Base-by-base conservation (phyloP, 2,888 invertebrate genomes). In the Nasonovia ribisnigri region DNA sequence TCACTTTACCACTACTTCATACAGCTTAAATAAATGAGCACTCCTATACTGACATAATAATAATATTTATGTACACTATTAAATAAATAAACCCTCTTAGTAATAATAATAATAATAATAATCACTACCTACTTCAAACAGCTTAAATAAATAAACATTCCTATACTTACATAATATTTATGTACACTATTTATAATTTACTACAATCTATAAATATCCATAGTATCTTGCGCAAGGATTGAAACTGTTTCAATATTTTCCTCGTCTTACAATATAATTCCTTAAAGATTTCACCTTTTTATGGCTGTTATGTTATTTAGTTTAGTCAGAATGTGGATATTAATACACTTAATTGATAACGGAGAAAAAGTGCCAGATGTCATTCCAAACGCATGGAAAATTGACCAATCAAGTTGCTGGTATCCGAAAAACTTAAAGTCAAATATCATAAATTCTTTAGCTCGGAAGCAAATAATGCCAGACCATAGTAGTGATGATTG, bases 1-100 rank as follows among this genome's bases (percentile, higher is more conserved):
- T 84, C 43, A 42, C 42, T 67, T 90, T 90, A 24, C 90, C 77
- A 20, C n/a, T 90, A 54, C 42, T 90, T 13, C 90, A 90, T 42
- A 86, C 86, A 86, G 36, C 8, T 84, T 84, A 42, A 84, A 84
- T 84, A 42, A 84, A 42, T 84, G 43, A 84, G 46, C 46, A 46
- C 46, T 46, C 46, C 46, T 46, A 46, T 46, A 11, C 46, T 46
- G 11, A 46, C 46, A 46, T 46, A 46, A 46, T 46, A 46, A 46
- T 46, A 46, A 46, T 46, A 46, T 46, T 46, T 10, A 46, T 46
- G 46, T 11, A 46, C 11, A 46, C 46, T 46, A 46, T 46, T 46
- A 46, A 46, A 46, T 46, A 46, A 46, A 46, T 46, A 46, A 46
- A 46, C 11, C 0, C 11, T 46, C 46, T 1, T 46, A 46, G 11